These are phyloP conservation scores for Urocitellus parryii DNA, from an alignment of 2,113 vertebrate genomes.

Conservation along the genomic window DNA sequence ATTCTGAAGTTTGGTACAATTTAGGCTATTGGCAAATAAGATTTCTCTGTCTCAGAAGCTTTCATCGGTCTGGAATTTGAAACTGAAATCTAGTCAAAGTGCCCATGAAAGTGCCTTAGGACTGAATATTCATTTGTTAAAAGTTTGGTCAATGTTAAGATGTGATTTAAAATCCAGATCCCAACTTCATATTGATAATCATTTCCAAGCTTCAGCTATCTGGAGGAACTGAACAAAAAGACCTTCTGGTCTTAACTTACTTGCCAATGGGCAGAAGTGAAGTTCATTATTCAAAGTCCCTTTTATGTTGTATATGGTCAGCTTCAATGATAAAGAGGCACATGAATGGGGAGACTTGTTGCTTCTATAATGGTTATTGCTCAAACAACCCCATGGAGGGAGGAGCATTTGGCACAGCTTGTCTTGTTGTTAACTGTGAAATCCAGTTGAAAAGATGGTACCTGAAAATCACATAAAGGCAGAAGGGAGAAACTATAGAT, in stretches of 20 bases:
- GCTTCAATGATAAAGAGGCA: background rate
- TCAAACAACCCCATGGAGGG: background rate
- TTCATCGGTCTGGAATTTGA: slow-evolving; percentile 37
- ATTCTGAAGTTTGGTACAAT: slow-evolving; percentile 1
- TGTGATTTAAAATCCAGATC: slow-evolving; percentile 38
- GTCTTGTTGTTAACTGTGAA: slow-evolving; percentile 35
- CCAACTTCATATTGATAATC: background rate
- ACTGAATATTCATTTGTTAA: background rate
- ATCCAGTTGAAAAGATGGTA: background rate
- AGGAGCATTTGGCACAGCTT: background rate
- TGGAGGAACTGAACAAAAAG: background rate
- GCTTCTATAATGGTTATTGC: background rate
- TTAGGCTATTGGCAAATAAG: background rate
- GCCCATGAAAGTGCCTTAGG: background rate
- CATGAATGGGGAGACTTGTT: background rate
- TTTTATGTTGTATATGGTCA: background rate
- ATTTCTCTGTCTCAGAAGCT: slow-evolving; percentile 45
- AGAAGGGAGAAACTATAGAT: background rate
- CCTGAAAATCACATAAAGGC: slow-evolving; percentile 17
- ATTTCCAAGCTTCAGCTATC: slow-evolving; percentile 20
- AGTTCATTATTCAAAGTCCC: background rate
- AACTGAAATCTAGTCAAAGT: background rate
- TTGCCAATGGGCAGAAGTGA: background rate
- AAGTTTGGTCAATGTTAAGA: background rate
- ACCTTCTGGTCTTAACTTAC: slow-evolving; percentile 10